A percentile compares a stretch with the other conserved stretches of the same genome.
Conservation (phyloP, 2,888 invertebrate species). For the Cephus sareptanus region DNA sequence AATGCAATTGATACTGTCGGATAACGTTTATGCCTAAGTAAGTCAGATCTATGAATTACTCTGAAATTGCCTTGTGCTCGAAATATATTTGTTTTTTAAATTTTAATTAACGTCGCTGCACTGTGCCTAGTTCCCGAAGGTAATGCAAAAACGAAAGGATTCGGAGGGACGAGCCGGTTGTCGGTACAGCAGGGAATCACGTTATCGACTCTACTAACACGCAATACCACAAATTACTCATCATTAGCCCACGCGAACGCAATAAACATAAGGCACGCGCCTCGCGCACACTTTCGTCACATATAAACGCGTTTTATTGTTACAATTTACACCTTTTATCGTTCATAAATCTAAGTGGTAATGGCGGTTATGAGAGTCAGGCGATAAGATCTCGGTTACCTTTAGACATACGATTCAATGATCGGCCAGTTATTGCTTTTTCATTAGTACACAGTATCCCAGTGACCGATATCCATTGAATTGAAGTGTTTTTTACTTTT, state of each 20-base stretch:
- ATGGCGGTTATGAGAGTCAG: constrained; percentile 44
- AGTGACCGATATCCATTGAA: neutral
- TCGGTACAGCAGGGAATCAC: constrained; percentile 28
- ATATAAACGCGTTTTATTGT: constrained; percentile 52
- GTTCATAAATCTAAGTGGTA: constrained; percentile 54
- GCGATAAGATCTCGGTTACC: constrained; percentile 43
- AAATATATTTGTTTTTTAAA: neutral
- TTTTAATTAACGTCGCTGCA: neutral
- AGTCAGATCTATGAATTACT: neutral
- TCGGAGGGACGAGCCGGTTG: neutral
- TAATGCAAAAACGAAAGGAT: neutral
- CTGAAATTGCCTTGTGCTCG: neutral
- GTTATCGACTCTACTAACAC: constrained; percentile 26
- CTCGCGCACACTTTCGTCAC: constrained; percentile 37
- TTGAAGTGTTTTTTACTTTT: neutral
- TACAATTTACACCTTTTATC: constrained; percentile 57
- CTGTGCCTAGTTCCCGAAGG: neutral
- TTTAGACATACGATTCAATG: constrained; percentile 33
- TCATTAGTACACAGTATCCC: neutral
- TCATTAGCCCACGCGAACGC: constrained; percentile 34
- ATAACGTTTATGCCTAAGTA: neutral
- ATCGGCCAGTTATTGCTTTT: neutral
- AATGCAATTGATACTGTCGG: neutral
- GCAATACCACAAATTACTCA: constrained; percentile 34
- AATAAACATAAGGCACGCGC: constrained; percentile 41